A percentile compares a stretch with the other conserved stretches of the same genome.
phyloP scores from a whole-genome alignment of 2,888 invertebrate species.

The Drosophila heteroneura region DNA sequence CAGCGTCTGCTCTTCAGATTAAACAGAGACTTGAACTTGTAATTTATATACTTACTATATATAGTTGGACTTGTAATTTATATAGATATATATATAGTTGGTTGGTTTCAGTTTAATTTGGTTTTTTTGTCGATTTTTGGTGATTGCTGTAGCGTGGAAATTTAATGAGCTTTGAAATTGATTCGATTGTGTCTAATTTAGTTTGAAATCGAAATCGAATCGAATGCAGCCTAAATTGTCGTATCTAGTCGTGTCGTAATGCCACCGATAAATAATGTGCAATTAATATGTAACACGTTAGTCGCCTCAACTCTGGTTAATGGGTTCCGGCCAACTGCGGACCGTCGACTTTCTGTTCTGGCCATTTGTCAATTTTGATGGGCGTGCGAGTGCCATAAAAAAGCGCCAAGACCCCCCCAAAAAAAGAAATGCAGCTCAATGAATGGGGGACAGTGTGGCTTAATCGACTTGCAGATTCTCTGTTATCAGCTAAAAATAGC shows the following conservation, averaged over 20 bases:
- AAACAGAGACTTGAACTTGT: neutral
- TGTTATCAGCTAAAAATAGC: neutral
- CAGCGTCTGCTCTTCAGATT: slow-evolving; percentile 22
- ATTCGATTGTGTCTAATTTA: slow-evolving; percentile 63
- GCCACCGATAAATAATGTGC: slow-evolving; percentile 73
- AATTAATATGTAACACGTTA: slow-evolving; percentile 82
- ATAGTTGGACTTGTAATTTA: neutral
- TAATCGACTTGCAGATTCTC: neutral
- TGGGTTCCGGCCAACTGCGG: slow-evolving; percentile 27
- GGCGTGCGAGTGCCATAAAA: slow-evolving; percentile 70
- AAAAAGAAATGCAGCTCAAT: neutral
- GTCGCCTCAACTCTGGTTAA: slow-evolving; percentile 54
- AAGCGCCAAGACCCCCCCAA: slow-evolving; percentile 36
- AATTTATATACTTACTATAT: neutral
- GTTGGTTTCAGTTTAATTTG: neutral
- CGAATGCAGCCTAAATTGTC: slow-evolving; percentile 45
- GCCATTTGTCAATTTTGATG: slow-evolving; percentile 83
- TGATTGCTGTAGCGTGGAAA: slow-evolving; percentile 29
- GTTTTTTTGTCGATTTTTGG: neutral
- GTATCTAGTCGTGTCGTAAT: slow-evolving; percentile 38
- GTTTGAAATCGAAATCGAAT: slow-evolving; percentile 55
- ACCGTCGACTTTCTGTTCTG: slow-evolving; percentile 14
- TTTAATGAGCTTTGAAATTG: slow-evolving; percentile 79
- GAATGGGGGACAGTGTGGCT: neutral
- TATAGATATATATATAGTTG: neutral